Conservation (phyloP, 2,888 invertebrate species). For the Alloscopus bannaensis region DNA sequence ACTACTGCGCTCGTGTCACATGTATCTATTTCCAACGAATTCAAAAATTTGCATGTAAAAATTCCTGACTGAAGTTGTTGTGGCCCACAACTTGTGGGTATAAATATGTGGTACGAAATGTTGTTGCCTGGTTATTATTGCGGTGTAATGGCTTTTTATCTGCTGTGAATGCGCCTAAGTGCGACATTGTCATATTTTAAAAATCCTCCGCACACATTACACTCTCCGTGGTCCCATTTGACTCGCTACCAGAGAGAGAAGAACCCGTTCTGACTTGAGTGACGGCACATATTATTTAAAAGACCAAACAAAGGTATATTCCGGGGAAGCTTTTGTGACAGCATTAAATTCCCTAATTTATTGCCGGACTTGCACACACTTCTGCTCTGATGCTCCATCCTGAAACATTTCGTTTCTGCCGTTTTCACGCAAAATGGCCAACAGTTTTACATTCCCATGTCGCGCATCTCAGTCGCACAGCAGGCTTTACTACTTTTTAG, state of each 20-base stretch:
- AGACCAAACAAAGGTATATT: slow-evolving; percentile 35
- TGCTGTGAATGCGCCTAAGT: too few relatives aligned
- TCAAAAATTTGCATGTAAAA: too few relatives aligned
- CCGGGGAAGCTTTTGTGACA: slow-evolving; percentile 40
- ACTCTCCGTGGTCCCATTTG: slow-evolving; percentile 1
- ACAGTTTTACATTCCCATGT: too few relatives aligned
- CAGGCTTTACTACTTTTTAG: too few relatives aligned
- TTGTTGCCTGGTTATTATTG: neutral
- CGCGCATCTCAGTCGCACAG: too few relatives aligned
- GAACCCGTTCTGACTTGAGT: neutral
- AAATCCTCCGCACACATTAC: neutral
- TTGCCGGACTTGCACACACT: slow-evolving; percentile 22
- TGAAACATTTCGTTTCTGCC: neutral
- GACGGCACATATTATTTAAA: slow-evolving; percentile 43
- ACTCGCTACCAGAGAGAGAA: neutral
- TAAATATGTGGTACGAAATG: neutral
- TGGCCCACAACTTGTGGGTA: neutral
- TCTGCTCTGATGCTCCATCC: slow-evolving; percentile 1
- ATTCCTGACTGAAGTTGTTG: too few relatives aligned
- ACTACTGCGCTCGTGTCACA: too few relatives aligned
- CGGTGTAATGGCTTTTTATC: too few relatives aligned
- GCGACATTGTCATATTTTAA: too few relatives aligned
- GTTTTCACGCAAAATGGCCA: neutral
- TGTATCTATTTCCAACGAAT: too few relatives aligned
- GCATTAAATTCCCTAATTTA: slow-evolving; percentile 51